Conservation (phyloP, 2,797 vertebrate genomes). For the Leucoraja ocellata region DNA sequence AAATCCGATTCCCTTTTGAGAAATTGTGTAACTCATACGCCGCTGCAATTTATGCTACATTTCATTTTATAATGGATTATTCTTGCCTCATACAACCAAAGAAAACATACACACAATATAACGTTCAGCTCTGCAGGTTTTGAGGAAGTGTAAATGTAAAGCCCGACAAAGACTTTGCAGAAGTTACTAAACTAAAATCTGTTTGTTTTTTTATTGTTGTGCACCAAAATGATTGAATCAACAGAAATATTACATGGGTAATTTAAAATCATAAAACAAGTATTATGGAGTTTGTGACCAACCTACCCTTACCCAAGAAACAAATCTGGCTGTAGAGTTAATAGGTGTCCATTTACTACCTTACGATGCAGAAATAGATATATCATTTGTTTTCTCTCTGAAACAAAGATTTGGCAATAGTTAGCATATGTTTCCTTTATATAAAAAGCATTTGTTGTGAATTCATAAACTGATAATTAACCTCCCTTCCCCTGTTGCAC, state of each 20-base stretch:
- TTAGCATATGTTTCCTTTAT: neutral
- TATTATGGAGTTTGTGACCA: too few species aligned
- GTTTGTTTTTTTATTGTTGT: too few species aligned
- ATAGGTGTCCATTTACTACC: neutral
- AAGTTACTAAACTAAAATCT: too few species aligned
- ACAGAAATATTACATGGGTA: too few species aligned
- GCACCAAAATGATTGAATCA: too few species aligned
- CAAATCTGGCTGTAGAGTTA: too few species aligned
- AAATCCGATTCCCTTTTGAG: neutral
- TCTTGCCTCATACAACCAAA: neutral
- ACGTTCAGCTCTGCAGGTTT: neutral
- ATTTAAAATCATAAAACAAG: too few species aligned
- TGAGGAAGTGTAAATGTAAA: neutral
- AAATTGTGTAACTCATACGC: neutral
- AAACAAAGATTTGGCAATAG: neutral
- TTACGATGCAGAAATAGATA: neutral
- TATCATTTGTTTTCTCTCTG: neutral
- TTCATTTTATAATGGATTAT: constrained; percentile 11
- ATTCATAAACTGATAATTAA: neutral
- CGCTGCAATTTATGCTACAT: neutral
- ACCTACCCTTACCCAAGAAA: too few species aligned
- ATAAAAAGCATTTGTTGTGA: neutral
- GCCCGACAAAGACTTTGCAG: neutral
- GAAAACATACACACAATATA: neutral
- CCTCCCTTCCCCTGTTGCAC: neutral